Base-by-base conservation (phyloP, 2,888 invertebrate genomes). In the Cosmopolites sordidus region DNA sequence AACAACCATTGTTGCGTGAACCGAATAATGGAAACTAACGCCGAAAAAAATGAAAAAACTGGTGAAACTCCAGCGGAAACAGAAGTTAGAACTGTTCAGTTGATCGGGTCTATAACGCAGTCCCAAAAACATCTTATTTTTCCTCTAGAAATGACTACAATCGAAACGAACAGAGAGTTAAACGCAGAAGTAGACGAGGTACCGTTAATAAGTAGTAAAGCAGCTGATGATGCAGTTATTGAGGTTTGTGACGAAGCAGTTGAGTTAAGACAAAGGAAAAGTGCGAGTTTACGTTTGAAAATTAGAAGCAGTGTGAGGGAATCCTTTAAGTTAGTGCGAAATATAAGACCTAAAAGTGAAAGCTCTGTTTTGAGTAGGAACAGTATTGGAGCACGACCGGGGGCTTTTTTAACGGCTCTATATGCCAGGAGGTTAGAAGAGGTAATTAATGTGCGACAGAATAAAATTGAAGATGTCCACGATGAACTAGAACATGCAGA, bases 281-380 rank as follows among this genome's bases (percentile, higher is more conserved):
- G 44, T n/a, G n/a, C 37, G 8, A 51, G 37, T 27, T 44, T 56
- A 1, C 29, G 48, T 27, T 18, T 37, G n/a, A 51, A 44, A 12
- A 45, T 51, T 2, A 27, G 18, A 1, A 43, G 30, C 27, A 51
- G 56, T 37, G 51, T 56, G 1, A 18, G 56, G 16, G 51, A 48
- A n/a, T 56, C 56, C 4, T 33, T 56, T 15, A 43, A 39, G 12
- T 18, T 56, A 22, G 56, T 56, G 3, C 51, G 16, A 29, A 29
- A 42, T n/a, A 43, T 51, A 2, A 22, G 42, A n/a, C 48, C 51
- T 1, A 48, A 48, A 18, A 48, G 56, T 17, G 55, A 55, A 9
- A 47, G 44, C 29, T 33, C 12, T 9, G 12, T 5, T 33, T 12
- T 4, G n/a, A 33, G 33, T 33, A 11, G n/a, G n/a, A 33, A 12